Conservation (phyloP, 2,888 invertebrate species). For the Eupithecia centaureata region DNA sequence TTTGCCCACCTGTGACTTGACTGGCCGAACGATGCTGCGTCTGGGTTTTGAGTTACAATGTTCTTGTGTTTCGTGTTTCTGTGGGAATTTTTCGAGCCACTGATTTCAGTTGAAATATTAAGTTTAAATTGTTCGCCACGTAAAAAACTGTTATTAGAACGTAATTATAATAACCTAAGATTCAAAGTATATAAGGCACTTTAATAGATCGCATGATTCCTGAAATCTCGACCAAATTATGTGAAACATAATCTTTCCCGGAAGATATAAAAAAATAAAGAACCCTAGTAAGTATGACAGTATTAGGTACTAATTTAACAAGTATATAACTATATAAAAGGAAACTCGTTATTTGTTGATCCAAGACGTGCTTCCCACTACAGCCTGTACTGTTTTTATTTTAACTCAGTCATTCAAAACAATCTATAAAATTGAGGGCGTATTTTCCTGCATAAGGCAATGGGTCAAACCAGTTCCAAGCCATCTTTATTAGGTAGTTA, state of each 20-base stretch:
- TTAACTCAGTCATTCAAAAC: not conserved
- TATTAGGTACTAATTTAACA: too few relatives aligned
- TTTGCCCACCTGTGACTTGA: conserved; percentile 29
- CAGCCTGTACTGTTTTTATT: too few relatives aligned
- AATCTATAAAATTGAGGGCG: not conserved
- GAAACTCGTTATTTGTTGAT: too few relatives aligned
- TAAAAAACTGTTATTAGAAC: too few relatives aligned
- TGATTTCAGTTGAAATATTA: conserved; percentile 16
- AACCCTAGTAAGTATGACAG: too few relatives aligned
- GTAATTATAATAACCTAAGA: too few relatives aligned
- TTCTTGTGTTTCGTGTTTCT: conserved; percentile 32
- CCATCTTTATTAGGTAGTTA: not conserved
- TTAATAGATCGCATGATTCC: too few relatives aligned
- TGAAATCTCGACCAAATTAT: too few relatives aligned
- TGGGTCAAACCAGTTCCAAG: not conserved
- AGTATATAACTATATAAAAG: too few relatives aligned
- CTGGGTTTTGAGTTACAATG: conserved; percentile 39
- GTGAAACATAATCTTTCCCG: too few relatives aligned
- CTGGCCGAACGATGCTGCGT: conserved; percentile 33
- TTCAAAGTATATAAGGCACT: too few relatives aligned
- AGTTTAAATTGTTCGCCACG: not conserved
- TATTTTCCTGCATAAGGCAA: not conserved
- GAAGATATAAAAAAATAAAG: not conserved
- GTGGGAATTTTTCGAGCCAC: conserved; percentile 31
- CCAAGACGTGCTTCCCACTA: too few relatives aligned